Evolutionary conservation across 2,797 vertebrate species (phyloP).

Genomic region (Coranthus polyacanthus): DNA sequence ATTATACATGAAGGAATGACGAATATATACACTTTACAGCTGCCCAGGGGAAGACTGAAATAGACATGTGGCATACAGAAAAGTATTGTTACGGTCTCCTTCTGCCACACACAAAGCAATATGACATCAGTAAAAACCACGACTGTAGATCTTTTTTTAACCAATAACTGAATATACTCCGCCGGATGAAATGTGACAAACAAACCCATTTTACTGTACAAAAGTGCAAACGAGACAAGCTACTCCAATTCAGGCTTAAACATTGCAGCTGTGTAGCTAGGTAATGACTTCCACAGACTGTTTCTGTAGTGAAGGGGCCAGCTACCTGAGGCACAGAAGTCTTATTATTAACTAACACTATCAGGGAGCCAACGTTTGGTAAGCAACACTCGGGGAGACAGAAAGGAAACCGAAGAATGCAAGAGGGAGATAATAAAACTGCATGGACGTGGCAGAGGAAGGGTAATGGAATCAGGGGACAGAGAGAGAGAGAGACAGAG

Average conservation of each 20-base stretch:
- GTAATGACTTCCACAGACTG: slow-evolving; percentile 55
- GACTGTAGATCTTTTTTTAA: too few relatives aligned
- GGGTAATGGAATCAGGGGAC: slow-evolving; percentile 8
- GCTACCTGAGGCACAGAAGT: slow-evolving; percentile 51
- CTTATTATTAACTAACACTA: slow-evolving; percentile 43
- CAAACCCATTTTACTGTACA: slow-evolving; percentile 5
- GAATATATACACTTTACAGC: slow-evolving; percentile 65
- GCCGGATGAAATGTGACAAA: slow-evolving; percentile 30
- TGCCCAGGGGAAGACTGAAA: slow-evolving; percentile 46
- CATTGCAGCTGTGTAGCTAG: slow-evolving; percentile 12
- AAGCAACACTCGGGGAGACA: slow-evolving; percentile 32
- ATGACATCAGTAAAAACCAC: neutral
- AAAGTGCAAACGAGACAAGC: neutral
- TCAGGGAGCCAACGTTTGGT: slow-evolving; percentile 32
- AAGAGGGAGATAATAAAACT: slow-evolving; percentile 47
- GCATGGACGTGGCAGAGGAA: slow-evolving; percentile 13
- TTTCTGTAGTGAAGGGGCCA: slow-evolving; percentile 17
- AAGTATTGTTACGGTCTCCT: slow-evolving; percentile 23
- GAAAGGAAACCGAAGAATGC: slow-evolving; percentile 23
- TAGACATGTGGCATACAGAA: slow-evolving; percentile 26
- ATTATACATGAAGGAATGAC: slow-evolving; percentile 69
- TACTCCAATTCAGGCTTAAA: neutral
- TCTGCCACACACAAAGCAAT: slow-evolving; percentile 27
- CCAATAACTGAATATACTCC: neutral
- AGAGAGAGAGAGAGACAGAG: neutral